Conservation (phyloP, 2,888 invertebrate species). For the Loripinus fragilis region DNA sequence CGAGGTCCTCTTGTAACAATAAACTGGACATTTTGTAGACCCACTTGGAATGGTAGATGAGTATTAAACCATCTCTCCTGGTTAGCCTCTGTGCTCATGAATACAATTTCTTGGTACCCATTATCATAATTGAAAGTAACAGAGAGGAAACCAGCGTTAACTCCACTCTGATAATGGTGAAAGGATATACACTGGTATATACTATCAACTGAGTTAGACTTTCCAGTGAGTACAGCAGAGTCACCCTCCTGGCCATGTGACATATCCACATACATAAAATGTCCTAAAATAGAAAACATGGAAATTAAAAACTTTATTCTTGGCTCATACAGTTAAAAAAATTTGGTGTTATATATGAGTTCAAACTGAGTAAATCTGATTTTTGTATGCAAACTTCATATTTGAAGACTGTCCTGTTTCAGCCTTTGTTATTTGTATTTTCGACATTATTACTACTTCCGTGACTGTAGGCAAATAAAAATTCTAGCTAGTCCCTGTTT, state of each 20-base stretch:
- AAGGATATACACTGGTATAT: not conserved
- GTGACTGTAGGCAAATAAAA: too few species aligned
- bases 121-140: not conserved
- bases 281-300: constrained; percentile 5
- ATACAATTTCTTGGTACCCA: not conserved
- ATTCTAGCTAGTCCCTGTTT: too few species aligned
- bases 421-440: too few species aligned
- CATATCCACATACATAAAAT: not conserved
- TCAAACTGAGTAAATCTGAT: too few species aligned
- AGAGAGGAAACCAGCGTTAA: not conserved
- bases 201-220: not conserved
- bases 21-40: not conserved
- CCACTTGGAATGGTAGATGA: not conserved
- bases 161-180: not conserved
- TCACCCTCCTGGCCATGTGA: not conserved
- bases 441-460: too few species aligned
- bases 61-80: not conserved
- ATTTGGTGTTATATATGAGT: too few species aligned
- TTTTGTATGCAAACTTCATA: too few species aligned
- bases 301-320: too few species aligned
- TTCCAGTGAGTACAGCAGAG: not conserved
- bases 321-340: too few species aligned
- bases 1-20: not conserved
- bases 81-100: not conserved
- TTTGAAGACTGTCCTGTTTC: too few species aligned